Evolutionary conservation across 2,888 invertebrate genomes (phyloP).

Genomic region (Zygaena filipendulae): DNA sequence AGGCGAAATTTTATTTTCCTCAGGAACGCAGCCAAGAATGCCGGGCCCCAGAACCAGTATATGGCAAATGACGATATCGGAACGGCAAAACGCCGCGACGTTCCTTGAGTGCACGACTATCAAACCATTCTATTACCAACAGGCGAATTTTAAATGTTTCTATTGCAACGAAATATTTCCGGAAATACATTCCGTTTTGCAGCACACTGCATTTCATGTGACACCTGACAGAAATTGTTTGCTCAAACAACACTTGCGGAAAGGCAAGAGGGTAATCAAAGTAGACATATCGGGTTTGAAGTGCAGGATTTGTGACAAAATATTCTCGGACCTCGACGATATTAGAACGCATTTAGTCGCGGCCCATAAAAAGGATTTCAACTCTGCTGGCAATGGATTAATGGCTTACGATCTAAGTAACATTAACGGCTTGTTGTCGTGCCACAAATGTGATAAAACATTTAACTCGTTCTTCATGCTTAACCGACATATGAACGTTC

Average conservation of each 20-base stretch:
- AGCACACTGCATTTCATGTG: constrained; percentile 33
- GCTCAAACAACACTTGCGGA: constrained; percentile 43
- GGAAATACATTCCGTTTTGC: constrained; percentile 41
- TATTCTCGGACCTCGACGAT: constrained; percentile 44
- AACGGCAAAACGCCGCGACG: constrained; percentile 52
- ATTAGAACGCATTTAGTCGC: constrained; percentile 37
- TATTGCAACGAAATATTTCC: constrained; percentile 53
- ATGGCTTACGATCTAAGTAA: constrained; percentile 47
- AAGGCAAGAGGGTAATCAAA: constrained; percentile 55
- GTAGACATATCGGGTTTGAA: constrained; percentile 50
- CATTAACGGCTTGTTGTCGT: constrained; percentile 37
- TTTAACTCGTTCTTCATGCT: constrained; percentile 53
- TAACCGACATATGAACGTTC: constrained; percentile 56
- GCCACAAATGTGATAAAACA: constrained; percentile 45
- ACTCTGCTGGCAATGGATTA: constrained; percentile 48
- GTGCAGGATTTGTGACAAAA: constrained; percentile 48
- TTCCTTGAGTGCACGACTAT: constrained; percentile 47
- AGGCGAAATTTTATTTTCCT: constrained; percentile 24
- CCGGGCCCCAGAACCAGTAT: constrained; percentile 43
- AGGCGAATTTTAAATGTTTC: constrained; percentile 58
- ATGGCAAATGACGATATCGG: constrained; percentile 60
- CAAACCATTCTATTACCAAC: constrained; percentile 53
- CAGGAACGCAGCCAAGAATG: constrained; percentile 34
- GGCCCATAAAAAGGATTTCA: constrained; percentile 49
- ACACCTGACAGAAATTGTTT: constrained; percentile 37